Conservation (phyloP, 2,888 invertebrate species). For the Ypsolopha scabrella region DNA sequence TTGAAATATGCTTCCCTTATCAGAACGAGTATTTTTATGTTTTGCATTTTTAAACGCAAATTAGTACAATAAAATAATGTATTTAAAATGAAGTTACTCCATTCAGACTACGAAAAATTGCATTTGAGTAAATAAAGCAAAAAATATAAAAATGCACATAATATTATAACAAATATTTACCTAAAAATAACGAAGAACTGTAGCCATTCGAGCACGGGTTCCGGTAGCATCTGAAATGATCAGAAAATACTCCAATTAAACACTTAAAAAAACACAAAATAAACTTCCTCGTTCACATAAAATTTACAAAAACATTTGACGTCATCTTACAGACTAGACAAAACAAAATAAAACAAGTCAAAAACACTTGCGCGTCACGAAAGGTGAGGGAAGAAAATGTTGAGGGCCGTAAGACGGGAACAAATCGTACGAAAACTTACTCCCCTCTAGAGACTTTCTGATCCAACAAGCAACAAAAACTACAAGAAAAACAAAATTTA, state of each 20-base stretch:
- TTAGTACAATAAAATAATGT: no score
- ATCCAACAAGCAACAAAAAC: not conserved
- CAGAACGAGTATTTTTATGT: no score
- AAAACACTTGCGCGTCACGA: constrained; percentile 43
- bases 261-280: not conserved
- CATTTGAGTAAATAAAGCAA: constrained; percentile 1
- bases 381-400: constrained; percentile 40
- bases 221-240: constrained; percentile 30
- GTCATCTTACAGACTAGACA: constrained; percentile 32
- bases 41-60: no score
- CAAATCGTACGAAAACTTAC: constrained; percentile 37
- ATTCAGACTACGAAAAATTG: constrained; percentile 1
- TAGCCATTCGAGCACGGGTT: constrained; percentile 3
- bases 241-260: constrained; percentile 12
- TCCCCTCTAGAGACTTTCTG: constrained; percentile 3
- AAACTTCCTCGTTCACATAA: constrained; percentile 10
- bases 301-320: constrained; percentile 19
- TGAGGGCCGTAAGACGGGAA: constrained; percentile 43
- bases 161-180: constrained; percentile 7
- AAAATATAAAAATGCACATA: constrained; percentile 8
- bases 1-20: no score
- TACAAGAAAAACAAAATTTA: not conserved
- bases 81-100: no score
- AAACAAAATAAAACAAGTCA: constrained; percentile 56
- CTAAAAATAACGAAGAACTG: constrained; percentile 29